Conservation (phyloP, 2,888 invertebrate species). For the Amiota mariae region DNA sequence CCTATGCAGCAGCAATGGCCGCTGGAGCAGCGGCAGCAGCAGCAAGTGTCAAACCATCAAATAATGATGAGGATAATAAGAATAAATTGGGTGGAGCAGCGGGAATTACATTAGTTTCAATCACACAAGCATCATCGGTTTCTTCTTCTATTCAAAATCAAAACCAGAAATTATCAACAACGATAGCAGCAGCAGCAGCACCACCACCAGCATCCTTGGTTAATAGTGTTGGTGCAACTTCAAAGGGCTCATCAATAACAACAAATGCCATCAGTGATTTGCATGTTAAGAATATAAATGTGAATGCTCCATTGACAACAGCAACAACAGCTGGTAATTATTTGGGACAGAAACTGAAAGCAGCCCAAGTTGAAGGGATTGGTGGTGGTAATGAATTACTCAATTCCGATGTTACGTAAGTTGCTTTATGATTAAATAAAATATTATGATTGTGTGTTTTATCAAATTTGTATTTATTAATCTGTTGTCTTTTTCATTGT, state of each 20-base stretch:
- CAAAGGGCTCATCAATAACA: too few relatives aligned
- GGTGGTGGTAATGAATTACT: constrained; percentile 66
- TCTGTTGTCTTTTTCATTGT: constrained; percentile 32
- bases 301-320: constrained; percentile 57
- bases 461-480: constrained; percentile 18
- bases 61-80: constrained; percentile 28
- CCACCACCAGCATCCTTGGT: constrained; percentile 40
- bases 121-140: constrained; percentile 19
- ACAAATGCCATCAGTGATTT: too few relatives aligned
- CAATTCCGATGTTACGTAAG: constrained; percentile 71
- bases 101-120: constrained; percentile 19
- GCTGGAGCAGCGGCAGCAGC: constrained; percentile 42
- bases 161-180: too few relatives aligned
- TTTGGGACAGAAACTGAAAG: constrained; percentile 71
- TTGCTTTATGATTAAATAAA: neutral
- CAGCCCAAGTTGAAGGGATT: constrained; percentile 68
- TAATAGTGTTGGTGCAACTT: constrained; percentile 4
- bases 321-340: constrained; percentile 68
- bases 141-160: neutral
- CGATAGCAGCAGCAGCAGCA: constrained; percentile 35
- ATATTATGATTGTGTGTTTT: neutral
- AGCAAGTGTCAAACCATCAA: constrained; percentile 33
- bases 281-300: constrained; percentile 32
- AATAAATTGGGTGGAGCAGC: constrained; percentile 17
- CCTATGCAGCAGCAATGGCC: constrained; percentile 47